Conservation (phyloP, 2,888 invertebrate genomes). For the Drosophila robusta region DNA sequence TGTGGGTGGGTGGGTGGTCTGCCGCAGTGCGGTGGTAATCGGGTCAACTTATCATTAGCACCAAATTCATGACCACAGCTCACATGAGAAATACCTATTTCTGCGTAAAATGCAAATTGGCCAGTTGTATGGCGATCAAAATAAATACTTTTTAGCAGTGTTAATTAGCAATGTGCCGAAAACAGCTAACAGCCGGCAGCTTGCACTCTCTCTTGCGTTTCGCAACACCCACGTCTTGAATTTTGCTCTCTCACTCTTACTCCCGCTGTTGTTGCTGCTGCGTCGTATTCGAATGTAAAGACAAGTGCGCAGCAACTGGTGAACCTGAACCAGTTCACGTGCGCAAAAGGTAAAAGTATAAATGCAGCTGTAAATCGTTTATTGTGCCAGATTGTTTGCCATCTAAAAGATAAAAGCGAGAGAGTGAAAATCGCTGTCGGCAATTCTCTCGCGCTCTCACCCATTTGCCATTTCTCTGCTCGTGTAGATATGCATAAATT, state of each 20-base stretch:
- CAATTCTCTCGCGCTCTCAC: conserved; percentile 14
- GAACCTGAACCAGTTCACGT: conserved; percentile 29
- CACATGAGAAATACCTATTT: conserved; percentile 18
- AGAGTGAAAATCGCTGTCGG: conserved; percentile 4
- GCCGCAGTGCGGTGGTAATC: conserved; percentile 30
- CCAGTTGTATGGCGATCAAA: conserved; percentile 5
- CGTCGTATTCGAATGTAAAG: conserved; percentile 23
- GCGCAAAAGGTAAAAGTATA: conserved; percentile 11
- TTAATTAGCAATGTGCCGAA: conserved; percentile 21
- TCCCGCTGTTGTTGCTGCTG: conserved; percentile 10
- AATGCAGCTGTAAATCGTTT: conserved; percentile 20
- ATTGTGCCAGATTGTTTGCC: conserved; percentile 34
- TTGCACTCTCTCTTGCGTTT: not conserved
- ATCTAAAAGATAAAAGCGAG: not conserved
- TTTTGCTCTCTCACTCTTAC: not conserved
- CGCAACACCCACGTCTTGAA: conserved; percentile 1
- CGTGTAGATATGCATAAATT: conserved; percentile 27
- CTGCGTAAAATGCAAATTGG: conserved; percentile 27
- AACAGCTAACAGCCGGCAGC: conserved; percentile 18
- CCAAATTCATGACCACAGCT: conserved; percentile 1
- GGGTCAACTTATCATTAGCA: not conserved
- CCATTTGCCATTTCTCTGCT: conserved; percentile 19
- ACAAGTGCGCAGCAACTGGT: conserved; percentile 40
- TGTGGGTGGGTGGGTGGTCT: conserved; percentile 21
- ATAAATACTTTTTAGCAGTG: conserved; percentile 7